phyloP scores from a whole-genome alignment of 2,888 invertebrate species.

The Clivina fossor region DNA sequence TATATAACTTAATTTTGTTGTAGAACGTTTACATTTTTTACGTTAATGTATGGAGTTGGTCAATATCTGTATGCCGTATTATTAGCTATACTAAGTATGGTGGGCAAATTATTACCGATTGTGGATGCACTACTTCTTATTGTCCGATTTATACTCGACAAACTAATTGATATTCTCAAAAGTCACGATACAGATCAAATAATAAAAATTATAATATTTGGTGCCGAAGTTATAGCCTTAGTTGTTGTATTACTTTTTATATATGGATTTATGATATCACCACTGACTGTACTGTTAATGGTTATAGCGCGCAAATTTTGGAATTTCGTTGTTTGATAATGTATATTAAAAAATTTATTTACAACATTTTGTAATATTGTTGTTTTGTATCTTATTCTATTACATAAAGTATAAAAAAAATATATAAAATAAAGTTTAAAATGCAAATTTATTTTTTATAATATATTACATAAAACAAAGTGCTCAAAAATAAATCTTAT shows the following conservation, averaged over 20 bases:
- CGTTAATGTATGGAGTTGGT: conserved; percentile 46
- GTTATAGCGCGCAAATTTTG: conserved; percentile 10
- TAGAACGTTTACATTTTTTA: conserved; percentile 48
- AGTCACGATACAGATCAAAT: conserved; percentile 44
- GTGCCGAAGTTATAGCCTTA: conserved; percentile 47
- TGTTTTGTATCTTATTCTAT: not conserved
- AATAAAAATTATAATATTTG: conserved; percentile 46
- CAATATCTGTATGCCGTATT: conserved; percentile 47
- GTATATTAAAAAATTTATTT: not conserved
- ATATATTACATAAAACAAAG: too few species aligned
- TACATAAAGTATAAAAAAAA: not conserved
- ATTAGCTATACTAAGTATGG: conserved; percentile 46
- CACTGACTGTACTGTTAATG: conserved; percentile 40
- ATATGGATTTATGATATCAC: conserved; percentile 48
- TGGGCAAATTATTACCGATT: conserved; percentile 42
- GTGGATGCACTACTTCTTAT: conserved; percentile 46
- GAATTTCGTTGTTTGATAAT: not conserved
- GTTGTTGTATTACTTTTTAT: conserved; percentile 47
- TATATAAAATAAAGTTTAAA: too few species aligned
- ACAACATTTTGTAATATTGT: not conserved
- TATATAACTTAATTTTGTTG: conserved; percentile 39
- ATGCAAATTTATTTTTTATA: too few species aligned
- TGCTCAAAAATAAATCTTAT: too few species aligned
- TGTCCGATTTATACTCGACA: conserved; percentile 48
- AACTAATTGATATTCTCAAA: conserved; percentile 49